Conservation (phyloP, 2,888 invertebrate species). For the Scelioninae gen. 1 region DNA sequence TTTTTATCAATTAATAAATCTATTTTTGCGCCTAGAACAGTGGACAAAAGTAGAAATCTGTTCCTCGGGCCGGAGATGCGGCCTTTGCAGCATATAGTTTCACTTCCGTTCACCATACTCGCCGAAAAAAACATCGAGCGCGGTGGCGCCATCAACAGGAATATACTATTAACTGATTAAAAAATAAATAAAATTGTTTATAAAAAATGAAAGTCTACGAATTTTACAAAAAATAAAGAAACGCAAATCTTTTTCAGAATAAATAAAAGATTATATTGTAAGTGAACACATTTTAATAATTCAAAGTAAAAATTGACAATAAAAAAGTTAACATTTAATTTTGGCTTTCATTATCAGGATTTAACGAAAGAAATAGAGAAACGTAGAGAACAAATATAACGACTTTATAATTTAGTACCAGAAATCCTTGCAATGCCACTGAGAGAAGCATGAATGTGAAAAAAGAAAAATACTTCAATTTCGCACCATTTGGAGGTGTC, state of each 20-base stretch:
- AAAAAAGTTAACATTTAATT: not conserved
- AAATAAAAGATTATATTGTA: not conserved
- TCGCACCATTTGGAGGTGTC: conserved; percentile 43
- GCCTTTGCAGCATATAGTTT: no score
- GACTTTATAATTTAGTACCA: conserved; percentile 68
- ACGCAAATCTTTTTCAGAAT: not conserved
- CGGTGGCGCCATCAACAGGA: no score
- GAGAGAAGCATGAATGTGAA: conserved; percentile 69
- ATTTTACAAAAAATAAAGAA: no score
- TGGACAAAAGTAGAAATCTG: no score
- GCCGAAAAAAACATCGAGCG: no score
- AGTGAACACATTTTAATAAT: not conserved
- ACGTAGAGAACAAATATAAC: conserved; percentile 58
- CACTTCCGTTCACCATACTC: no score
- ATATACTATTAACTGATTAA: no score
- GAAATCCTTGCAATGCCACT: conserved; percentile 71
- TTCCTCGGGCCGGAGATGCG: no score
- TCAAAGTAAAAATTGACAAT: not conserved
- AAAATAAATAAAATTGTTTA: no score
- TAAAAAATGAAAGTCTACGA: no score
- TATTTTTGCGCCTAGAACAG: no score
- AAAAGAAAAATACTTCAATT: conserved; percentile 66
- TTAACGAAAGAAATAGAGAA: conserved; percentile 25
- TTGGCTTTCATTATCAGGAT: not conserved
- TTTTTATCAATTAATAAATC: no score